phyloP scores from a whole-genome alignment of 1,140 invertebrate species.

The Sarcophaga bullata region DNA sequence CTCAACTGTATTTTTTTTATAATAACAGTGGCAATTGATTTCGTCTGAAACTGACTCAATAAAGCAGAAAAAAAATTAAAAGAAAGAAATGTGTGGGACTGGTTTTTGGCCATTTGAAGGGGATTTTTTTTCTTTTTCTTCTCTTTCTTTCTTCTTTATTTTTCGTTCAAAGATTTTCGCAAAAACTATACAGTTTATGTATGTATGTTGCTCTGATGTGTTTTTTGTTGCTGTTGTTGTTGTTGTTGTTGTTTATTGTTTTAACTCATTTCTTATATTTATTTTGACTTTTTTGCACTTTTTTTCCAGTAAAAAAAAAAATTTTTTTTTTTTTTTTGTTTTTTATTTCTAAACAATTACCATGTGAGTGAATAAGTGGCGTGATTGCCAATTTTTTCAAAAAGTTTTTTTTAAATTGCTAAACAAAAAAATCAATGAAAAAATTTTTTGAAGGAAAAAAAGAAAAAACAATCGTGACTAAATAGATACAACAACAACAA shows the following conservation, averaged over 20 bases:
- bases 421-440: not conserved
- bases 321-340: not conserved
- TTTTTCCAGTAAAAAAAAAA: too few relatives aligned
- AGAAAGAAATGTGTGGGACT: slow-evolving; percentile 8
- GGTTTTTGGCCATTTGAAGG: not conserved
- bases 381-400: slow-evolving; percentile 16
- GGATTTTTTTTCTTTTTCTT: not conserved
- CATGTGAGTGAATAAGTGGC: slow-evolving; percentile 17
- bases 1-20: not conserved
- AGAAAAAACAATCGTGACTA: slow-evolving; percentile 27
- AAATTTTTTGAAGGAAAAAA: not conserved
- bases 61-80: not conserved
- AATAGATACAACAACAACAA: not conserved
- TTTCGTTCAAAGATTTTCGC: too few relatives aligned
- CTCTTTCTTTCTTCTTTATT: not conserved
- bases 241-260: not conserved
- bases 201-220: too few relatives aligned
- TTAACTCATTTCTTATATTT: too few relatives aligned
- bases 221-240: not conserved
- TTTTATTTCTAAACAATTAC: not conserved
- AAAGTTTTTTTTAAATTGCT: not conserved
- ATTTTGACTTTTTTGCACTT: too few relatives aligned
- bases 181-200: not conserved
- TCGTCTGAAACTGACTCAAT: not conserved
- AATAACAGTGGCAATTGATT: slow-evolving; percentile 9